phyloP scores from a whole-genome alignment of 2,888 invertebrate genomes.

The Lithophane socia region DNA sequence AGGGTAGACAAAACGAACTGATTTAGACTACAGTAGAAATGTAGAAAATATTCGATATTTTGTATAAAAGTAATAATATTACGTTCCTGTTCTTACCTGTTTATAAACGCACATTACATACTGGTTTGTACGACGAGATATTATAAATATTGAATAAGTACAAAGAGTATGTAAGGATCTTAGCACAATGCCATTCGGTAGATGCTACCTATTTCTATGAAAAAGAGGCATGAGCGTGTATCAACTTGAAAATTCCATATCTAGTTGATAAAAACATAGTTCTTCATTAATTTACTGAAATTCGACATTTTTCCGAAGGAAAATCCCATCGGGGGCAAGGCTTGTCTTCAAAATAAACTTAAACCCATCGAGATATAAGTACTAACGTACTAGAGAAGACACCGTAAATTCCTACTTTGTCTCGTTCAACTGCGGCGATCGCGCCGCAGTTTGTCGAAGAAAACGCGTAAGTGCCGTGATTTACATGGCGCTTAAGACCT shows the following conservation, averaged over 20 bases:
- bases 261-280: not conserved
- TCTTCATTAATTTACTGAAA: not conserved
- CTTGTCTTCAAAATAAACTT: not conserved
- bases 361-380: too few relatives aligned
- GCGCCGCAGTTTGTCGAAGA: too few relatives aligned
- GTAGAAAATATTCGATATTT: not conserved
- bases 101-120: constrained; percentile 1
- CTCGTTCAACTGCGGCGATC: too few relatives aligned
- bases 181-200: not conserved
- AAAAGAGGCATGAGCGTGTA: not conserved
- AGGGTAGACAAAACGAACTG: not conserved
- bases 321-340: not conserved
- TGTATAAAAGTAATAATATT: not conserved
- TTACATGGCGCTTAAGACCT: too few relatives aligned
- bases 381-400: too few relatives aligned
- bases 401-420: too few relatives aligned
- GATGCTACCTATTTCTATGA: too few relatives aligned
- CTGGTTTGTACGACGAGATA: not conserved
- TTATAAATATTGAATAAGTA: not conserved
- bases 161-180: not conserved
- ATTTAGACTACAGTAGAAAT: not conserved
- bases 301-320: too few relatives aligned
- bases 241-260: not conserved
- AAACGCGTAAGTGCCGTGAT: too few relatives aligned
- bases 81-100: not conserved